Conservation (phyloP, 2,888 invertebrate genomes). For the Epinotia brunnichana region DNA sequence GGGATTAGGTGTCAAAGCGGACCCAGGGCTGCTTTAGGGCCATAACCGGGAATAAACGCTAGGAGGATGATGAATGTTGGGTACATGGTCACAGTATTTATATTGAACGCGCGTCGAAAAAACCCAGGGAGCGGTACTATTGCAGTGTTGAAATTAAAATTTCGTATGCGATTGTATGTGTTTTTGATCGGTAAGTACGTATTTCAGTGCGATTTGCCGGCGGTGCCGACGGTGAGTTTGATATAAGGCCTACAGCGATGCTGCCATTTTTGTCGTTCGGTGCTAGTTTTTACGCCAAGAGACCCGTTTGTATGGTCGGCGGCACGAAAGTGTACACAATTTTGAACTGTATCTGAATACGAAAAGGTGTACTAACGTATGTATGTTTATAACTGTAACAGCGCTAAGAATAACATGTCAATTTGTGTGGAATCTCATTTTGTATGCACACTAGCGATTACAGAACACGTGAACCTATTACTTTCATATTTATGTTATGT, state of each 20-base stretch:
- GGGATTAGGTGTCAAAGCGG: no score
- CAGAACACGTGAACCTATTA: background rate
- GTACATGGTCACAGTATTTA: no score
- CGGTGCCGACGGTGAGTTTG: background rate
- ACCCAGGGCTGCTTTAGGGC: no score
- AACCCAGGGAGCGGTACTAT: no score
- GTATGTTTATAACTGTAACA: background rate
- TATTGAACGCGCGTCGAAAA: no score
- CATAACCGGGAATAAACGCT: no score
- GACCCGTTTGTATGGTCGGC: background rate
- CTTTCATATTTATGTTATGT: background rate
- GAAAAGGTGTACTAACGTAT: background rate
- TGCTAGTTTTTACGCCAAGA: slow-evolving; percentile 6
- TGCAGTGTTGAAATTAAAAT: background rate
- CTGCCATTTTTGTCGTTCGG: slow-evolving; percentile 24
- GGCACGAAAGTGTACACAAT: background rate
- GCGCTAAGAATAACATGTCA: background rate
- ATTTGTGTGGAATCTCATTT: background rate
- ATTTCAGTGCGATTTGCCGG: background rate
- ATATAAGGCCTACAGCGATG: slow-evolving; percentile 22
- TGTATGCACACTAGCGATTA: background rate
- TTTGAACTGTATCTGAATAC: background rate
- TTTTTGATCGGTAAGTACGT: background rate
- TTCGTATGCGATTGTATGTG: background rate
- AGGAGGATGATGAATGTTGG: no score